These are phyloP conservation scores for Parasteatoda lunata DNA, from an alignment of 2,888 invertebrate species.

Conservation along the genomic window DNA sequence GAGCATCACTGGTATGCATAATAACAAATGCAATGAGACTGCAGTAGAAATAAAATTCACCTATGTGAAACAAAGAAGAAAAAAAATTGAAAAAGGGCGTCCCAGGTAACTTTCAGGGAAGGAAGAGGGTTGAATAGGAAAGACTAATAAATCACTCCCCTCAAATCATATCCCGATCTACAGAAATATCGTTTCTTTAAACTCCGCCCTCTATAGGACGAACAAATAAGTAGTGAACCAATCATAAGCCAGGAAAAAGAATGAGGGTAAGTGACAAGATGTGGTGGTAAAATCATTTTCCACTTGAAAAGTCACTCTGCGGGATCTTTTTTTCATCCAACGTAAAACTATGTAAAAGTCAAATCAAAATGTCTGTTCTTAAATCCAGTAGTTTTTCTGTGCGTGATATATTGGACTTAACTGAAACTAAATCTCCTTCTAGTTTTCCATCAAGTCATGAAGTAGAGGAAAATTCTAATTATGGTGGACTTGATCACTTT, in stretches of 20 bases:
- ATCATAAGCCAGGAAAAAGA: slow-evolving; percentile 46
- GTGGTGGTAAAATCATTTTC: slow-evolving; percentile 33
- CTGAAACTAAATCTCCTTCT: slow-evolving; percentile 75
- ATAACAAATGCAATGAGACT: too few relatives aligned
- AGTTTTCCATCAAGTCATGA: slow-evolving; percentile 32
- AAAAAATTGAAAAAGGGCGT: neutral
- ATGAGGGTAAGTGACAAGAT: slow-evolving; percentile 50
- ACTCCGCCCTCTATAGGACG: slow-evolving; percentile 60
- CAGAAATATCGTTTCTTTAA: slow-evolving; percentile 46
- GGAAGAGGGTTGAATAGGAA: neutral
- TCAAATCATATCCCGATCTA: slow-evolving; percentile 28
- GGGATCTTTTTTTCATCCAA: neutral
- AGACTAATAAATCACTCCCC: slow-evolving; percentile 17
- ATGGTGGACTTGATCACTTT: neutral
- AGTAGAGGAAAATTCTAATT: neutral
- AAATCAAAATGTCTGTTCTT: slow-evolving; percentile 72
- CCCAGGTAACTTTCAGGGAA: neutral
- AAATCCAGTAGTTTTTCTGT: slow-evolving; percentile 91
- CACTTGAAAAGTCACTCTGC: slow-evolving; percentile 18
- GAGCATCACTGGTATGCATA: too few relatives aligned
- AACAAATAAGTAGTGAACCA: slow-evolving; percentile 49
- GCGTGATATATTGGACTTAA: slow-evolving; percentile 92
- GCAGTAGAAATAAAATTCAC: too few relatives aligned
- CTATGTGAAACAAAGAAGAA: too few relatives aligned
- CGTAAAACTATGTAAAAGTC: neutral